phyloP scores from a whole-genome alignment of 2,888 invertebrate genomes.

The Augiades crinisus region DNA sequence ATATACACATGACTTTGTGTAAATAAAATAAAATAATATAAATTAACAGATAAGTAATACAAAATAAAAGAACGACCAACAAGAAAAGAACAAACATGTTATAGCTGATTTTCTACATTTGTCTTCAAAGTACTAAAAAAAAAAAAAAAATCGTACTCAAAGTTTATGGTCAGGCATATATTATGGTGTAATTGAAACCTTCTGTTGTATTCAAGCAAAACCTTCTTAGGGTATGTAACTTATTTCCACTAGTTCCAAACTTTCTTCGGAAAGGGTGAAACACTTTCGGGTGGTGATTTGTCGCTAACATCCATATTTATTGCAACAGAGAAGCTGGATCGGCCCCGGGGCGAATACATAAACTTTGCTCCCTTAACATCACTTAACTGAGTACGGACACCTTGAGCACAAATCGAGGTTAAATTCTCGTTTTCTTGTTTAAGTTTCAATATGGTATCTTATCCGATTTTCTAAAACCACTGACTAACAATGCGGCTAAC shows the following conservation, averaged over 20 bases:
- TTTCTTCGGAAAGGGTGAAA: conserved; percentile 66
- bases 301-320: conserved; percentile 81
- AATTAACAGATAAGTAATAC: no score
- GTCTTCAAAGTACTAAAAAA: no score
- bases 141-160: no score
- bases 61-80: no score
- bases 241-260: conserved; percentile 64
- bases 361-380: conserved; percentile 77
- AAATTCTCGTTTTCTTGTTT: conserved; percentile 74
- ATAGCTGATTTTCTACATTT: no score
- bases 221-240: conserved; percentile 37
- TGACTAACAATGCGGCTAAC: no score
- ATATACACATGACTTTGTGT: no score
- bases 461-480: no score
- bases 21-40: no score
- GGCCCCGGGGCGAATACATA: conserved; percentile 71
- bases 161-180: no score
- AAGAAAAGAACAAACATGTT: no score
- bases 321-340: conserved; percentile 75
- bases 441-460: conserved; percentile 67
- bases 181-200: no score
- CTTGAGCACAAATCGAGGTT: conserved; percentile 77
- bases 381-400: conserved; percentile 74
- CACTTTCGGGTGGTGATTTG: conserved; percentile 77
- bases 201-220: conserved; percentile 22